Conservation (phyloP, 2,797 vertebrate genomes). For the Phrynocephalus guinanensis region DNA sequence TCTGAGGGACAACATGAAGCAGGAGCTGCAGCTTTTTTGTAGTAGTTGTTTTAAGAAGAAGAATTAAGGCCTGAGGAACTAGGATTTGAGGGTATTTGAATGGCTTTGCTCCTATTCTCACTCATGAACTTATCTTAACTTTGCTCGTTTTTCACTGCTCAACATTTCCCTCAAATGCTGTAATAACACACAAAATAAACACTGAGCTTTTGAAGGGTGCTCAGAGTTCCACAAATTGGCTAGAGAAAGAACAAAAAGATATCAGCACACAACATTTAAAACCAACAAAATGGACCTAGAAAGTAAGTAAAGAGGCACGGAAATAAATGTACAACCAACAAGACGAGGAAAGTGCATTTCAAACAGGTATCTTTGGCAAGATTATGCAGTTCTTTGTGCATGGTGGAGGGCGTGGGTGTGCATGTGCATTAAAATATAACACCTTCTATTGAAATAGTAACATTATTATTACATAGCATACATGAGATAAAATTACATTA, state of each 20-base stretch:
- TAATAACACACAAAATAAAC: slow-evolving; percentile 12
- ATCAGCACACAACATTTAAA: slow-evolving; percentile 56
- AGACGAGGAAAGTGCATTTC: slow-evolving; percentile 79
- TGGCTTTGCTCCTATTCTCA: slow-evolving; percentile 22
- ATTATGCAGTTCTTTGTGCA: slow-evolving; percentile 74
- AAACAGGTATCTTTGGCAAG: slow-evolving; percentile 82
- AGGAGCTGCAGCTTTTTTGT: background rate
- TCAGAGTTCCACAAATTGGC: slow-evolving; percentile 7
- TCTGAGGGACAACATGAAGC: background rate
- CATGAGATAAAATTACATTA: slow-evolving; percentile 54
- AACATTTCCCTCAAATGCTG: background rate
- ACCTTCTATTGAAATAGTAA: slow-evolving; percentile 72
- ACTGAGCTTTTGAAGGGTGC: background rate
- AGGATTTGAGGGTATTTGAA: background rate
- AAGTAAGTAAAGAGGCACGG: slow-evolving; percentile 33
- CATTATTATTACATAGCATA: slow-evolving; percentile 67
- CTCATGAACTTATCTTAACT: background rate
- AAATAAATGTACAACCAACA: slow-evolving; percentile 62
- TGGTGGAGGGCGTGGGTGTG: slow-evolving; percentile 47
- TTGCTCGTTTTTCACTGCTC: slow-evolving; percentile 6
- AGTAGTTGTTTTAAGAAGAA: background rate
- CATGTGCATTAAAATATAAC: slow-evolving; percentile 63
- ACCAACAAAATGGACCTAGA: slow-evolving; percentile 35
- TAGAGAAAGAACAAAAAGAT: slow-evolving; percentile 35
- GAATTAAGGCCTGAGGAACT: background rate